A percentile compares a stretch with the other conserved stretches of the same genome.
phyloP scores from a whole-genome alignment of 2,113 vertebrate genomes.

The Cygnus buccinator region DNA sequence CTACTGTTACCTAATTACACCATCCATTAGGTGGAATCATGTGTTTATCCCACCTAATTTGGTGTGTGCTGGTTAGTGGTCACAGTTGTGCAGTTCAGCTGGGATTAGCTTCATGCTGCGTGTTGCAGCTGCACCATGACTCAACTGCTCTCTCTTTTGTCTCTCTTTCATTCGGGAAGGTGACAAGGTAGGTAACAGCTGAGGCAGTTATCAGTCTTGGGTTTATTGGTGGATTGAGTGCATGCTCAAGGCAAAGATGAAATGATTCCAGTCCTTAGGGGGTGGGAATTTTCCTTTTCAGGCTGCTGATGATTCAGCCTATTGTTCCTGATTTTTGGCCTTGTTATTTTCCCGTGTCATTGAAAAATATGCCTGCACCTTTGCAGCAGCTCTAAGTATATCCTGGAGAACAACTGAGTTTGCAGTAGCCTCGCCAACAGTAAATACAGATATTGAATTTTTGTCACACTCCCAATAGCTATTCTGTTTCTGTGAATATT shows the following conservation, averaged over 20 bases:
- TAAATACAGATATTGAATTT: conserved; percentile 20
- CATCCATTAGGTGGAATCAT: conserved; percentile 74
- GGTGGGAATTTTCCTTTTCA: background rate
- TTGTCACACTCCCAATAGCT: background rate
- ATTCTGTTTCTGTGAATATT: background rate
- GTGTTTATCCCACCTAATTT: conserved; percentile 88
- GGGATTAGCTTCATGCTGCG: conserved; percentile 64
- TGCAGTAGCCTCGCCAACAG: background rate
- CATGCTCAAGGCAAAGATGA: conserved; percentile 1
- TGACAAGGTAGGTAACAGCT: conserved; percentile 18
- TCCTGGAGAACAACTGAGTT: background rate
- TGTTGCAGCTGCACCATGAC: conserved; percentile 56
- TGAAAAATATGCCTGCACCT: conserved; percentile 10
- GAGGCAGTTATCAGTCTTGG: background rate
- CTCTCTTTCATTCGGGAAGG: conserved; percentile 38
- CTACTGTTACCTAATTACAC: conserved; percentile 90
- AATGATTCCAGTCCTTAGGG: background rate
- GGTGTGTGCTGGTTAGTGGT: conserved; percentile 56
- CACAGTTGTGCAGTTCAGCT: conserved; percentile 52
- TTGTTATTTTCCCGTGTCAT: background rate
- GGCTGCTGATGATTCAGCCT: background rate
- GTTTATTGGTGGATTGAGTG: conserved; percentile 67
- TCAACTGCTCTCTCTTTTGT: conserved; percentile 43
- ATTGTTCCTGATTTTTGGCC: background rate
- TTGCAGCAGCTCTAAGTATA: background rate